Base-by-base conservation (phyloP, 2,888 invertebrate species). In the Hypena proboscidalis region DNA sequence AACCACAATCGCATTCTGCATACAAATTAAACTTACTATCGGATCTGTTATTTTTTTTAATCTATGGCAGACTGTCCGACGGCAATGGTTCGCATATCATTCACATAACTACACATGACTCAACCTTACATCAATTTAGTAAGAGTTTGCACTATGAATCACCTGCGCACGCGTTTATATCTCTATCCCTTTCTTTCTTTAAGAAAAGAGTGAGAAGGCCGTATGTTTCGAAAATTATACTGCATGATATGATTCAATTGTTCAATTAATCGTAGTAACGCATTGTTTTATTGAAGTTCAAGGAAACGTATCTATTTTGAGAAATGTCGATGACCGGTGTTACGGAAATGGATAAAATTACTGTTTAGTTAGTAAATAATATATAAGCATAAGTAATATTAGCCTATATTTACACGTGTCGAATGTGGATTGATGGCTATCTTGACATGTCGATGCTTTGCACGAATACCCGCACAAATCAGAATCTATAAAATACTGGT, bases 71-170 rank as follows among this genome's bases (percentile, higher is more conserved):
- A 38, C 50, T 15, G 31, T 13, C 22, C 33, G 57, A 14, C 41
- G 41, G 9, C 46, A 50, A n/a, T n/a, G n/a, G n/a, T n/a, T n/a
- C n/a, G n/a, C 45, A 43, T 23, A 29, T 45, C 20, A 43, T 59
- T 52, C 35, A 45, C 51, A 49, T 67, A 46, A 46, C 58, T 45
- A 63, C 6, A 23, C 11, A 35, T 64, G 63, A 64, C 36, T 67
- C 60, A 65, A 7, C 10, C 38, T 82, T 82, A 79, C 74, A 77
- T 80, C 71, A 74, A 77, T 82, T 78, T 62, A 60, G 74, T 80
- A 79, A 75, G 63, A 58, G 45, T 47, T 22, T 35, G 46, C 35
- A 10, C 23, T 51, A 67, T 64, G 64, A 67, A 50, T 64, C 67
- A 64, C 43, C 37, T 58, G 67, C 48, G 47, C 29, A 29, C 20